These are phyloP conservation scores for Gasteruption jaculator DNA, from an alignment of 2,888 invertebrate species.

Conservation along the genomic window DNA sequence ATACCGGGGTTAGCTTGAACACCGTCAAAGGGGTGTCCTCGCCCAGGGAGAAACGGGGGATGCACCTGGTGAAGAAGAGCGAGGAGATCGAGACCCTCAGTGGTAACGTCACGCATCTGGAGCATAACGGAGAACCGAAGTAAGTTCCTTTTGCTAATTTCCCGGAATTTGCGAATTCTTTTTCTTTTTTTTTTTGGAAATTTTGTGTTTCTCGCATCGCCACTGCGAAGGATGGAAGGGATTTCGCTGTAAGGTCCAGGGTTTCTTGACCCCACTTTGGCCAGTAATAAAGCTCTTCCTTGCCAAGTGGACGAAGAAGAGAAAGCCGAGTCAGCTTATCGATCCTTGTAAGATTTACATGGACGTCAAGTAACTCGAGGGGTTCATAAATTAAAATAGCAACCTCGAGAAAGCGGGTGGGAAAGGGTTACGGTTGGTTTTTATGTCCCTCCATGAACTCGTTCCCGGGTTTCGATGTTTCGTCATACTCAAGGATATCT, in stretches of 20 bases:
- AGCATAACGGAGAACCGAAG: slow-evolving; percentile 40
- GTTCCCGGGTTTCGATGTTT: too few species aligned
- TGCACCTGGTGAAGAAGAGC: slow-evolving; percentile 41
- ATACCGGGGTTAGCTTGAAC: slow-evolving; percentile 47
- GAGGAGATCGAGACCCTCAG: slow-evolving; percentile 48
- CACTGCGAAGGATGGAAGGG: slow-evolving; percentile 13
- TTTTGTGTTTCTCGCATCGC: too few species aligned
- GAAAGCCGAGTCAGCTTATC: slow-evolving; percentile 38
- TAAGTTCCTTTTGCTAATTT: slow-evolving; percentile 34
- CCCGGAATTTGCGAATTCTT: too few species aligned
- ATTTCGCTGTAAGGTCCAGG: slow-evolving; percentile 27
- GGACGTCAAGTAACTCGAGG: slow-evolving; percentile 29
- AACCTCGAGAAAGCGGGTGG: too few species aligned
- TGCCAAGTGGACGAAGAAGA: slow-evolving; percentile 30
- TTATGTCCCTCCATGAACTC: too few species aligned
- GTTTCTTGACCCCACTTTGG: slow-evolving; percentile 44
- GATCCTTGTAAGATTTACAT: slow-evolving; percentile 46
- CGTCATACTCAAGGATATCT: too few species aligned
- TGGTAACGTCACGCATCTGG: slow-evolving; percentile 41
- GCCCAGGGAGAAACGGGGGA: slow-evolving; percentile 43
- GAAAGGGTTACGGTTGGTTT: too few species aligned
- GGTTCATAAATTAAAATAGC: slow-evolving; percentile 42
- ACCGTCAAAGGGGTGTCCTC: slow-evolving; percentile 46
- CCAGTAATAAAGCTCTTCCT: slow-evolving; percentile 36
- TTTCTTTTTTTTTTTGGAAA: too few species aligned